These are phyloP conservation scores for Agelas oroides DNA, from an alignment of 37 sponge, comb jelly and placozoan genomes.

Conservation along the genomic window DNA sequence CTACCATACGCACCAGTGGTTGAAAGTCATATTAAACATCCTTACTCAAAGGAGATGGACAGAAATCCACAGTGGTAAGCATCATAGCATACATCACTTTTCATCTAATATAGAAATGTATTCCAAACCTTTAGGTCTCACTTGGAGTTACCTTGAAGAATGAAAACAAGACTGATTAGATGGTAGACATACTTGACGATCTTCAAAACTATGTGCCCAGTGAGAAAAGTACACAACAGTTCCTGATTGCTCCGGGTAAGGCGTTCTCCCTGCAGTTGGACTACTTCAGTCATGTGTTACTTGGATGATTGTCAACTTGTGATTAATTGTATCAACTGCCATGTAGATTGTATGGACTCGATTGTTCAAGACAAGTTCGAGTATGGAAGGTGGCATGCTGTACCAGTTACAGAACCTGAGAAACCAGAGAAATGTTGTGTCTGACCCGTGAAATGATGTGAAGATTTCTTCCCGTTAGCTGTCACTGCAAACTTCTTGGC, in stretches of 20 bases:
- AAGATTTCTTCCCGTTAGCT: slow-evolving; percentile 33
- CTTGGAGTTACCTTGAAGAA: no score
- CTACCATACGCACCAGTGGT: no score
- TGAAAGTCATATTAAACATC: slow-evolving; percentile 33
- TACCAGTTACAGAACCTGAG: slow-evolving; percentile 51
- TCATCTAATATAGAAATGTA: no score
- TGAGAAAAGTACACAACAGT: no score
- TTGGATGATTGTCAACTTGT: not conserved
- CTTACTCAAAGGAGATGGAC: slow-evolving; percentile 22
- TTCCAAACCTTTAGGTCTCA: no score
- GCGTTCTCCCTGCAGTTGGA: not conserved
- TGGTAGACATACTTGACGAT: slow-evolving; percentile 47
- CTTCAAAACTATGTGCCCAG: slow-evolving; percentile 41
- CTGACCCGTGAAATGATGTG: slow-evolving; percentile 6
- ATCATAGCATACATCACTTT: no score
- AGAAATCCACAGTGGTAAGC: slow-evolving; percentile 47
- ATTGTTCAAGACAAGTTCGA: slow-evolving; percentile 19
- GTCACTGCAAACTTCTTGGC: slow-evolving; percentile 32
- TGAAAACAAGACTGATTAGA: slow-evolving; percentile 50
- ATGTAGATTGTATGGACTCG: slow-evolving; percentile 54
- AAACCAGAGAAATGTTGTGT: slow-evolving; percentile 42
- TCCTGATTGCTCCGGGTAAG: not conserved
- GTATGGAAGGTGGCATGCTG: slow-evolving; percentile 27
- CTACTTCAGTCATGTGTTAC: not conserved
- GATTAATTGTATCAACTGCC: not conserved